These are phyloP conservation scores for Neoniphon sammara DNA, from an alignment of 2,797 vertebrate species.

Conservation along the genomic window DNA sequence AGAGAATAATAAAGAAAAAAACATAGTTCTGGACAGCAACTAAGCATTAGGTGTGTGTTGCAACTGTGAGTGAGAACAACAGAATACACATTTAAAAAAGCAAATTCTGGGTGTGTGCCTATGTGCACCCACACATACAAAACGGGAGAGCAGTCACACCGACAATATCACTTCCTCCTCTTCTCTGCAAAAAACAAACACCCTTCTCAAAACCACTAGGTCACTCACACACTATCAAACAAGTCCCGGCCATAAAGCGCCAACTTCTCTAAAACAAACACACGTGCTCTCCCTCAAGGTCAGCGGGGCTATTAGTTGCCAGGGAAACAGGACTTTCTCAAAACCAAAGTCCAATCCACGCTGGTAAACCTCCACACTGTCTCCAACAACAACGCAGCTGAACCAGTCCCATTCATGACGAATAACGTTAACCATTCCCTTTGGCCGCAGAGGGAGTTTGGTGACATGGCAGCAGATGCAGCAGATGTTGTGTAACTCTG, in stretches of 20 bases:
- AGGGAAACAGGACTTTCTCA: conserved; percentile 63
- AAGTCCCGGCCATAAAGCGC: conserved; percentile 40
- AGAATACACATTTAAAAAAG: no score
- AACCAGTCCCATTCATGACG: conserved; percentile 38
- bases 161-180: conserved; percentile 10
- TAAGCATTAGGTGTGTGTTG: neutral
- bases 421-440: conserved; percentile 34
- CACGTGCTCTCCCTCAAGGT: conserved; percentile 55
- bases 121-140: neutral
- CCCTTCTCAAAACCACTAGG: conserved; percentile 45
- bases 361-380: conserved; percentile 44
- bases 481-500: conserved; percentile 30
- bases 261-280: conserved; percentile 68
- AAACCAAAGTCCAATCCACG: conserved; percentile 71
- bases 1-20: neutral
- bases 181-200: conserved; percentile 27
- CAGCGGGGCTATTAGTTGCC: conserved; percentile 61
- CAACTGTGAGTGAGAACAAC: neutral
- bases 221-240: conserved; percentile 48
- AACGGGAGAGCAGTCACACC: neutral
- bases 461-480: conserved; percentile 13
- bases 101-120: neutral
- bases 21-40: no score
- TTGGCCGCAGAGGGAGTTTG: conserved; percentile 26
- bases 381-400: conserved; percentile 39